Base-by-base conservation (phyloP, 2,113 vertebrate genomes). In the Corynorhinus townsendii region DNA sequence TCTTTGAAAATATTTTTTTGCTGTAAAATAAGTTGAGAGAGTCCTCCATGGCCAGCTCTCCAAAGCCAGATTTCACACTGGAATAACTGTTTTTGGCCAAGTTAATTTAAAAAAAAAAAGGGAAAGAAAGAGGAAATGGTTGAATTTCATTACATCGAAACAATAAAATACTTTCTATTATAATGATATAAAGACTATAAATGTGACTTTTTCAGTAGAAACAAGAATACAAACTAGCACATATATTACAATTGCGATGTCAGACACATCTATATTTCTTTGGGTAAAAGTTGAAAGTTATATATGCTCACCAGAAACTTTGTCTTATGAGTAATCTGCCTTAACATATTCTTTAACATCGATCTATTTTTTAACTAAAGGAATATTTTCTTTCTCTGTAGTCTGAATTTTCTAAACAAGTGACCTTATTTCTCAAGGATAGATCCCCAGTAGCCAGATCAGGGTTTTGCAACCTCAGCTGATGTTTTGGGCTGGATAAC, bases 1-100 rank as follows among this genome's bases (percentile, higher is more conserved):
- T 91, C 40, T 93, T 94, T 35, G 91, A 72, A 93, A 90, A 77
- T 19, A 30, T 19, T 76, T 87, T 86, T 95, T 92, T 80, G 47
- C 73, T 85, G 52, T 94, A 93, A 95, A 92, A 89, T 89, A 49
- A 93, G 88, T 85, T 26, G 7, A 56, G 66, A 45, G 66, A 73
- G 30, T 33, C 22, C 9, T 3, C 43, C 45, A 72, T 38, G 40
- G 52, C 68, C 43, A 88, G n/a, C 47, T 79, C 62, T 71, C 69
- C 47, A 93, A 89, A 92, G 45, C 47, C 84, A 86, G 68, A 90
- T 47, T 86, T 94, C 81, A 92, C 24, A 68, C 16, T 45, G 49
- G 54, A 89, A 62, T 38, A 30, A 0, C 1, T 38, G 59, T 28
- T 92, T 95, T 77, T 77, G 68, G 8, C 15, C 47, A 82, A 73